Conservation (phyloP, 2,888 invertebrate species). For the Noctua comes region DNA sequence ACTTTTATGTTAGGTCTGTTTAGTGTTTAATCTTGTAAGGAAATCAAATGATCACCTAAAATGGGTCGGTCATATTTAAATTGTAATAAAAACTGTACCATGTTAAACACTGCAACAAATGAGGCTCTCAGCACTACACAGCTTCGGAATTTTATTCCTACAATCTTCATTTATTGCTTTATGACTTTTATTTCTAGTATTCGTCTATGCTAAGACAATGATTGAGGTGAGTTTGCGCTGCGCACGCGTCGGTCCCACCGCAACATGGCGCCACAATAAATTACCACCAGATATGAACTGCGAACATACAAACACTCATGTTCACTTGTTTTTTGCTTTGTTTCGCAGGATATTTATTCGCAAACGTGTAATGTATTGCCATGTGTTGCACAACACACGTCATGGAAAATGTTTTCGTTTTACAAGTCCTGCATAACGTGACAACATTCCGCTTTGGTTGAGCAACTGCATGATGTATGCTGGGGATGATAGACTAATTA, state of each 20-base stretch:
- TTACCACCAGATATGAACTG: conserved; percentile 75
- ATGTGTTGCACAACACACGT: conserved; percentile 52
- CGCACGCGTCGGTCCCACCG: conserved; percentile 67
- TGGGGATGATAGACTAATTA: conserved; percentile 17
- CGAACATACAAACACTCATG: conserved; percentile 70
- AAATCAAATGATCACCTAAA: conserved; percentile 56
- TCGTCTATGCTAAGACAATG: conserved; percentile 59
- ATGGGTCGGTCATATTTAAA: conserved; percentile 43
- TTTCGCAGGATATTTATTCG: conserved; percentile 66
- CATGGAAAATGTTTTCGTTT: conserved; percentile 52
- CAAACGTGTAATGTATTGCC: conserved; percentile 51
- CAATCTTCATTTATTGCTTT: conserved; percentile 27
- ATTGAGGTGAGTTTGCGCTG: conserved; percentile 57
- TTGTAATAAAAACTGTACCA: conserved; percentile 38
- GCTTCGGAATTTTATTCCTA: conserved; percentile 1
- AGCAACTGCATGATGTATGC: conserved; percentile 3
- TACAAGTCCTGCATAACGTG: conserved; percentile 42
- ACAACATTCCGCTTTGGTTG: conserved; percentile 28
- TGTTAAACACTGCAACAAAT: conserved; percentile 19
- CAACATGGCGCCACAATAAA: conserved; percentile 77
- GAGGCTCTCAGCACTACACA: background rate
- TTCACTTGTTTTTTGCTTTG: conserved; percentile 67
- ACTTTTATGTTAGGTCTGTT: conserved; percentile 42
- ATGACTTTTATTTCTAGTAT: conserved; percentile 57
- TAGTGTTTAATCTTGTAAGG: conserved; percentile 49